Evolutionary conservation across 2,113 vertebrate genomes (phyloP).

Genomic region (Hucho hucho): DNA sequence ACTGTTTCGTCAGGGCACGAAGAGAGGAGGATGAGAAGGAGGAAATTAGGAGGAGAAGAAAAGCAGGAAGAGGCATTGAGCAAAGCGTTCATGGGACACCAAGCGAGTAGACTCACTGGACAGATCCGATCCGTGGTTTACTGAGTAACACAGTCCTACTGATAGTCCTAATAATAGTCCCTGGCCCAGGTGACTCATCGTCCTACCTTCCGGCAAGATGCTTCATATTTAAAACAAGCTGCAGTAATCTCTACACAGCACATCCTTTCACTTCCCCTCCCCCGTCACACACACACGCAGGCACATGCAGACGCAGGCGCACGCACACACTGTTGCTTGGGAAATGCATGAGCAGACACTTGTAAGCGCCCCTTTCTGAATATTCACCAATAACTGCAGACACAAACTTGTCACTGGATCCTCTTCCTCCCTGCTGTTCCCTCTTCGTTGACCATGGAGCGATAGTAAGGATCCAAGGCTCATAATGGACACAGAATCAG

Average conservation of each 20-base stretch:
- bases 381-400: too few species aligned
- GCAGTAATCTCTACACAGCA: neutral
- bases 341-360: too few species aligned
- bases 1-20: neutral
- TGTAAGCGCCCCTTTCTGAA: too few species aligned
- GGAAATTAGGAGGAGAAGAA: neutral
- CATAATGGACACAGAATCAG: too few species aligned
- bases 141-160: neutral
- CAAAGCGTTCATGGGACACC: neutral
- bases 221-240: neutral
- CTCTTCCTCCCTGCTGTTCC: too few species aligned
- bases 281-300: conserved; percentile 10
- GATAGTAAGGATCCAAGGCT: too few species aligned
- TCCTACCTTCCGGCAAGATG: neutral
- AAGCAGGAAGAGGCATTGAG: neutral
- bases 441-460: too few species aligned
- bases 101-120: neutral
- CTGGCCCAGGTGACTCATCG: neutral
- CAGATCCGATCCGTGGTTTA: neutral
- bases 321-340: too few species aligned
- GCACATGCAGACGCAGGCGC: too few species aligned
- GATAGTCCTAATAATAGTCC: neutral
- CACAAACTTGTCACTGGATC: too few species aligned
- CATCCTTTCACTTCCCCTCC: neutral
- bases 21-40: neutral